Conservation (phyloP, 2,888 invertebrate species). For the Bombyx huttoni region DNA sequence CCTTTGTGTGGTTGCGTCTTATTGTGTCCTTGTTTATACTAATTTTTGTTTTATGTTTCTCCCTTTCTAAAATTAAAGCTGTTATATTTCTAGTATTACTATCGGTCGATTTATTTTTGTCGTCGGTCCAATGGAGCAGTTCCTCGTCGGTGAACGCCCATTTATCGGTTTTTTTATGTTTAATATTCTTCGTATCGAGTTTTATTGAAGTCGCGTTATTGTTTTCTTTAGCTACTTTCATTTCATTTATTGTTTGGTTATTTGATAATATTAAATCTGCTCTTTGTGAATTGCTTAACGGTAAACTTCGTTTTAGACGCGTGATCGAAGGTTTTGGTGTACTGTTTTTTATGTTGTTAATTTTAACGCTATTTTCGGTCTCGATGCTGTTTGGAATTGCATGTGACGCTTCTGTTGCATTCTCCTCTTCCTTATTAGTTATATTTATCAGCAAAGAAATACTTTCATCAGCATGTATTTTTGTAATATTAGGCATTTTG, state of each 20-base stretch:
- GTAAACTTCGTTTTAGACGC: conserved; percentile 2
- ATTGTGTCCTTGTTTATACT: conserved; percentile 42
- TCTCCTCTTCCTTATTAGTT: conserved; percentile 30
- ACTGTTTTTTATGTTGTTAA: conserved; percentile 13
- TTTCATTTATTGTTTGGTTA: conserved; percentile 2
- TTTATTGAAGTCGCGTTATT: conserved; percentile 13
- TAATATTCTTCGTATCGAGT: conserved; percentile 4
- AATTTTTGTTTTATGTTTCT: conserved; percentile 41
- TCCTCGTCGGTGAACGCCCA: conserved; percentile 26
- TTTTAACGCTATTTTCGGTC: conserved; percentile 26
- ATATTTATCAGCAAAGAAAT: conserved; percentile 35
- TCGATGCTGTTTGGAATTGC: conserved; percentile 48
- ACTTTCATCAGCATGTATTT: conserved; percentile 26
- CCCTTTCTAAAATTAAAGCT: conserved; percentile 39
- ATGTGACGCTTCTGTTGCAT: conserved; percentile 21
- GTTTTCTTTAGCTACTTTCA: conserved; percentile 11
- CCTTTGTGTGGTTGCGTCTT: conserved; percentile 34
- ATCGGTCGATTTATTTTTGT: conserved; percentile 8
- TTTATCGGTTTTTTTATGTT: conserved; percentile 30
- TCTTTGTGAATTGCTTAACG: not conserved
- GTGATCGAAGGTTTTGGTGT: conserved; percentile 14
- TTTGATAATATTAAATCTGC: not conserved
- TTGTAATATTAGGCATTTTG: conserved; percentile 17
- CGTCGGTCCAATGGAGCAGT: conserved; percentile 49
- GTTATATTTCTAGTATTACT: conserved; percentile 35